phyloP scores from a whole-genome alignment of 2,888 invertebrate species.

The Notocelia uddmanniana region DNA sequence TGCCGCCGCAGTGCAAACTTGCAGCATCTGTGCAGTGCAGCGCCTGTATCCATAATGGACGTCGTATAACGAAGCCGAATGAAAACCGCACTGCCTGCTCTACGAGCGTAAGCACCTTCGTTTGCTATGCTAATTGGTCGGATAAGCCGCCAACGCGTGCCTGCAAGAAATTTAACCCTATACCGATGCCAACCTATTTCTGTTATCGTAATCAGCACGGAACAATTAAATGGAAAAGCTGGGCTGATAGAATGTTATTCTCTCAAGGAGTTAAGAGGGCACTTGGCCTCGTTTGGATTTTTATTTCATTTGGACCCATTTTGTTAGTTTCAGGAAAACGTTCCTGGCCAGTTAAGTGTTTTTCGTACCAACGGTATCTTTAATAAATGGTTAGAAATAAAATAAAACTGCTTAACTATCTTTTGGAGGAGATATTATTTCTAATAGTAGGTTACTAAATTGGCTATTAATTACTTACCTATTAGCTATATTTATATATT shows the following conservation, averaged over 20 bases:
- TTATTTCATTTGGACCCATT: conserved; percentile 32
- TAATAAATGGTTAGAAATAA: background rate
- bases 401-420: background rate
- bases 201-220: conserved; percentile 28
- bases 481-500: background rate
- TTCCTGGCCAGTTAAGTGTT: conserved; percentile 13
- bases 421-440: background rate
- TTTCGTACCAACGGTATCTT: background rate
- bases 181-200: conserved; percentile 22
- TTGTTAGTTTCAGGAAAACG: conserved; percentile 15
- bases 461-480: background rate
- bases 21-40: conserved; percentile 51
- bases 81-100: conserved; percentile 60
- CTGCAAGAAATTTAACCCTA: conserved; percentile 33
- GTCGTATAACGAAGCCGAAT: conserved; percentile 63
- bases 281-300: conserved; percentile 27
- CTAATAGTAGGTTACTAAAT: background rate
- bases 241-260: conserved; percentile 23
- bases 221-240: conserved; percentile 28
- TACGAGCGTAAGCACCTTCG: conserved; percentile 63
- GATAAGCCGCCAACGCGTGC: conserved; percentile 65
- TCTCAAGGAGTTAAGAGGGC: conserved; percentile 13
- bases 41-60: conserved; percentile 61
- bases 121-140: conserved; percentile 74
- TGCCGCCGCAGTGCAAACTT: conserved; percentile 45